phyloP scores from a whole-genome alignment of 1,140 invertebrate genomes.

The Sesamia nonagrioides region DNA sequence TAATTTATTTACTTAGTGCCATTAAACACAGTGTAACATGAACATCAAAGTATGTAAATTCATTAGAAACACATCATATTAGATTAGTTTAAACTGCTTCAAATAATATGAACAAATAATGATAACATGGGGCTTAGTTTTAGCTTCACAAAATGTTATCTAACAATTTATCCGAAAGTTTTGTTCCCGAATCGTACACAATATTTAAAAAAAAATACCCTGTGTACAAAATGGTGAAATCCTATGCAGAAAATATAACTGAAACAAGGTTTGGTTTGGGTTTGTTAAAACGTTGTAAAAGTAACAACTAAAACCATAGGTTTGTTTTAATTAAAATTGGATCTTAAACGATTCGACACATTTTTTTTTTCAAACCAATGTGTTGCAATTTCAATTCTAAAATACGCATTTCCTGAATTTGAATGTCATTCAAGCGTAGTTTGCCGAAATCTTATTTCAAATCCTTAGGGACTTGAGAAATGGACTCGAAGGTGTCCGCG shows the following conservation, averaged over 20 bases:
- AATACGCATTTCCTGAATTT: neutral
- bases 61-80: neutral
- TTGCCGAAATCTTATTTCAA: constrained; percentile 27
- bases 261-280: neutral
- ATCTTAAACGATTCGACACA: no score
- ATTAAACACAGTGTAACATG: neutral
- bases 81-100: neutral
- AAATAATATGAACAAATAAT: neutral
- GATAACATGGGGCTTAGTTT: neutral
- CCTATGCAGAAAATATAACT: neutral
- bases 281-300: neutral
- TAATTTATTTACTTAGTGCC: no score
- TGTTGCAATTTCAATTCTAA: neutral
- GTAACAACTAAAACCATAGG: no score
- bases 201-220: neutral
- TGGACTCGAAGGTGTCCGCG: constrained; percentile 11
- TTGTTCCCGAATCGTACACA: neutral
- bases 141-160: neutral
- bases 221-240: neutral
- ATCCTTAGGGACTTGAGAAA: neutral
- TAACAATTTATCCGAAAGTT: neutral
- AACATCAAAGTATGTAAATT: neutral
- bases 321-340: no score
- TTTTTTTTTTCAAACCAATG: no score
- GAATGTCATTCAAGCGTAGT: neutral